Percentiles rank a stretch among this genome's conserved stretches.
phyloP scores from a whole-genome alignment of 2,113 vertebrate genomes.

The Macroglossus sobrinus region DNA sequence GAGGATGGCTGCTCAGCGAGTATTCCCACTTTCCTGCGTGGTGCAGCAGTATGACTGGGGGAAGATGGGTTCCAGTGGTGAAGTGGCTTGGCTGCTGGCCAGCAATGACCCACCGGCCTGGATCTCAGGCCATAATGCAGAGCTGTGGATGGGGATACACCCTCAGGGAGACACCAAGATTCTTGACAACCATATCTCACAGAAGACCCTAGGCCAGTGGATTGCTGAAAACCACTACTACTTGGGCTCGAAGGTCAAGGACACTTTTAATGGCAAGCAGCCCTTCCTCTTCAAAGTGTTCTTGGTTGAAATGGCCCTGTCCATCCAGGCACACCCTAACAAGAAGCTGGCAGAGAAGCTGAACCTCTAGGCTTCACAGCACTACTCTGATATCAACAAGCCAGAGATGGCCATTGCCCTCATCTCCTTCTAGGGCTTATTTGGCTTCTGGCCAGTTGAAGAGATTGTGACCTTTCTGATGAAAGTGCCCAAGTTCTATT shows the following conservation, averaged over 20 bases:
- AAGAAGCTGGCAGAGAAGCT: slow-evolving; percentile 93
- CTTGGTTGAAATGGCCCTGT: slow-evolving; percentile 92
- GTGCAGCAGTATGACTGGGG: slow-evolving; percentile 96
- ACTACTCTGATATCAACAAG: slow-evolving; percentile 96
- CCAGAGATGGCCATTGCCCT: slow-evolving; percentile 97
- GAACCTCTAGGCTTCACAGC: slow-evolving; percentile 91
- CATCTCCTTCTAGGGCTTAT: slow-evolving; percentile 93
- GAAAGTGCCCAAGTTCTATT: slow-evolving; percentile 90
- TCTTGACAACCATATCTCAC: slow-evolving; percentile 88
- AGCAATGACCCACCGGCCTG: slow-evolving; percentile 84
- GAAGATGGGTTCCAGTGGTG: slow-evolving; percentile 89
- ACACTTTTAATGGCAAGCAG: slow-evolving; percentile 89
- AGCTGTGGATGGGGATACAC: slow-evolving; percentile 98
- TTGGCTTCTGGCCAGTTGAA: slow-evolving; percentile 93
- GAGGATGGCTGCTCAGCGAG: slow-evolving; percentile 70
- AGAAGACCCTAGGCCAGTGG: slow-evolving; percentile 94
- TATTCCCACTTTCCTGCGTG: slow-evolving; percentile 91
- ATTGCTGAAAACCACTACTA: slow-evolving; percentile 89
- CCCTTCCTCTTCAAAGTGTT: slow-evolving; percentile 99
- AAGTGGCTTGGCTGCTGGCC: slow-evolving; percentile 91
- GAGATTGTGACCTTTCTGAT: slow-evolving; percentile 93
- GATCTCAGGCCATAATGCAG: slow-evolving; percentile 88
- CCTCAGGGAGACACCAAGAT: slow-evolving; percentile 94
- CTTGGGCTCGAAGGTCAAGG: slow-evolving; percentile 93
- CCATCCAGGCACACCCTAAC: slow-evolving; percentile 97